These are phyloP conservation scores for Heliopora coerulea DNA, from an alignment of 92 coral and sea anemone species.

Conservation along the genomic window DNA sequence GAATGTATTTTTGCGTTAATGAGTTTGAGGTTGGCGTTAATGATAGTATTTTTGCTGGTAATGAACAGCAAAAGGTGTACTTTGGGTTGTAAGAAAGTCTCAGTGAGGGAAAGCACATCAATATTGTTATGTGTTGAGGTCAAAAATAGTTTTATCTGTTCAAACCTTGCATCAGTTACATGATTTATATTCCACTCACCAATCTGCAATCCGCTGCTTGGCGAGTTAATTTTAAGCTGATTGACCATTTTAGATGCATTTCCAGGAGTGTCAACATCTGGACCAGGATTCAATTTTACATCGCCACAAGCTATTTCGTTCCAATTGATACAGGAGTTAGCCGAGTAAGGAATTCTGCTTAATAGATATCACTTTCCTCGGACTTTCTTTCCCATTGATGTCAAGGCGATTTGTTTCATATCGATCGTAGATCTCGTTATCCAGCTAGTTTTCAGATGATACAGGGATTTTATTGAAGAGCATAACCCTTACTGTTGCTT, in stretches of 20 bases:
- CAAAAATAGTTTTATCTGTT: slow-evolving; percentile 30
- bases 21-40: no score
- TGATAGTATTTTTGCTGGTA: no score
- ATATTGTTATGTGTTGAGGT: slow-evolving; percentile 40
- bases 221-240: background rate
- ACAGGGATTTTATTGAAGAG: no score
- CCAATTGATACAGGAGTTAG: slow-evolving; percentile 4
- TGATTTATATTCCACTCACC: slow-evolving; percentile 46
- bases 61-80: no score
- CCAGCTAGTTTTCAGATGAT: no score
- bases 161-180: slow-evolving; percentile 49
- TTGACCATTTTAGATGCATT: background rate
- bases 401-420: no score
- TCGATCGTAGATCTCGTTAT: no score
- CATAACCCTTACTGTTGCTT: no score
- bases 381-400: background rate
- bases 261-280: slow-evolving; percentile 6
- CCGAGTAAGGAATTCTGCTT: slow-evolving; percentile 11
- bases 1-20: no score
- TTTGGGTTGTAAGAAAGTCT: slow-evolving; percentile 24
- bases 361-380: slow-evolving; percentile 6
- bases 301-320: slow-evolving; percentile 22
- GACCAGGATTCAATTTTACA: slow-evolving; percentile 21
- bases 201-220: slow-evolving; percentile 7
- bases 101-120: slow-evolving; percentile 39